phyloP scores from a whole-genome alignment of 1,140 invertebrate genomes.

The Hylaeus anthracinus region DNA sequence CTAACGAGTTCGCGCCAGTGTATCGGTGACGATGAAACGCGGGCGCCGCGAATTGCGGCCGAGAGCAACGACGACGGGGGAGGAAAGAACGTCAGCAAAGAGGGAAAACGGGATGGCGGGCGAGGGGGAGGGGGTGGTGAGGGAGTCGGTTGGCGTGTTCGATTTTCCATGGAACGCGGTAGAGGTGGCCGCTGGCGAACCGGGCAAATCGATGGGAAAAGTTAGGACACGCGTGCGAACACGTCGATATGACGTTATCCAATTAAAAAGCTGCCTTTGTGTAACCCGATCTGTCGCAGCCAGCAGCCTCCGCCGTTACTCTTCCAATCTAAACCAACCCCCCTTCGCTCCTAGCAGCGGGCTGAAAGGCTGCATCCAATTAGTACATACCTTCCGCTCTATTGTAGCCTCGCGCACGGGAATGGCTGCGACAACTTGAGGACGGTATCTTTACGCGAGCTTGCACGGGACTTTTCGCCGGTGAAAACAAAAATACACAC shows the following conservation, averaged over 20 bases:
- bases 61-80: neutral
- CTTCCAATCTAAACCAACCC: conserved; percentile 74
- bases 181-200: conserved; percentile 8
- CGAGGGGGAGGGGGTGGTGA: neutral
- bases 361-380: conserved; percentile 76
- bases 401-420: conserved; percentile 54
- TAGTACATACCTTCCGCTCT: conserved; percentile 72
- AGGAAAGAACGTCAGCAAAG: neutral
- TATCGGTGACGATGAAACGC: conserved; percentile 8
- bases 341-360: conserved; percentile 13
- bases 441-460: conserved; percentile 1
- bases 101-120: neutral
- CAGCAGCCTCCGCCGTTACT: conserved; percentile 57
- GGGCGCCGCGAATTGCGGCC: neutral
- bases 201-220: conserved; percentile 63
- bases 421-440: neutral
- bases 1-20: conserved; percentile 32
- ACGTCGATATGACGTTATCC: conserved; percentile 78
- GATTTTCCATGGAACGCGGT: conserved; percentile 1
- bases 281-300: conserved; percentile 73
- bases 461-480: neutral
- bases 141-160: neutral
- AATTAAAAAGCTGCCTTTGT: conserved; percentile 79
- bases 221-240: conserved; percentile 73
- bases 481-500: neutral